phyloP scores from a whole-genome alignment of 37 sponge, comb jelly and placozoan species.

The Halisarca cf. caerulea region DNA sequence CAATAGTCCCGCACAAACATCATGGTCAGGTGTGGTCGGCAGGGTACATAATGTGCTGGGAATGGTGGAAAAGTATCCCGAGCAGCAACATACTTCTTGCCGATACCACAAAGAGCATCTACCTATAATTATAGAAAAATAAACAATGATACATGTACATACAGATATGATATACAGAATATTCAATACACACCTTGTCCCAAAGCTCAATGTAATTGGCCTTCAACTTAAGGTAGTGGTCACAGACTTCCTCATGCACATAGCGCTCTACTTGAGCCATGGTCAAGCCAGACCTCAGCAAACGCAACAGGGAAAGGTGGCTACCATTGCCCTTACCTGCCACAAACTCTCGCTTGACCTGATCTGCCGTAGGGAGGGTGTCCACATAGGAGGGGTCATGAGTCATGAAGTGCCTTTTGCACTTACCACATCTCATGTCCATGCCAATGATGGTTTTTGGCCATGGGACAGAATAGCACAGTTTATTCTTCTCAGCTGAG shows the following conservation, averaged over 20 bases:
- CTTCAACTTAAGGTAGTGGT: constrained; percentile 51
- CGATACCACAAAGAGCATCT: not conserved
- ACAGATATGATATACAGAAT: not conserved
- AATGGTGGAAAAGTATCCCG: constrained; percentile 44
- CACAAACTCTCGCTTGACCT: constrained; percentile 41
- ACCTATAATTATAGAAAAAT: constrained; percentile 11
- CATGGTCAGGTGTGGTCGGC: constrained; percentile 7
- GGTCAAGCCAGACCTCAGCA: constrained; percentile 40
- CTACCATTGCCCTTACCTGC: constrained; percentile 41
- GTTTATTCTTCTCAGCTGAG: too few species aligned
- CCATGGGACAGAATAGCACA: too few species aligned
- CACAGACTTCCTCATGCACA: constrained; percentile 27
- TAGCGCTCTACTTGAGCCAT: constrained; percentile 34
- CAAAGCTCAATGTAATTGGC: constrained; percentile 43
- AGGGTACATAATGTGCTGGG: not conserved
- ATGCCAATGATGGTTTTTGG: constrained; percentile 21
- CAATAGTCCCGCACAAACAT: constrained; percentile 13
- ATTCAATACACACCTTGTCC: constrained; percentile 46
- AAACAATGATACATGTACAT: too few species aligned
- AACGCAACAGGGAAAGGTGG: constrained; percentile 41
- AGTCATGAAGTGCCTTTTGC: constrained; percentile 45
- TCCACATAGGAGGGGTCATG: constrained; percentile 30
- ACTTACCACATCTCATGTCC: constrained; percentile 44
- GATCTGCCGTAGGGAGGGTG: constrained; percentile 44
- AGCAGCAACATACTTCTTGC: not conserved